Base-by-base conservation (phyloP, 2,888 invertebrate genomes). In the Drosophila melanosoma region DNA sequence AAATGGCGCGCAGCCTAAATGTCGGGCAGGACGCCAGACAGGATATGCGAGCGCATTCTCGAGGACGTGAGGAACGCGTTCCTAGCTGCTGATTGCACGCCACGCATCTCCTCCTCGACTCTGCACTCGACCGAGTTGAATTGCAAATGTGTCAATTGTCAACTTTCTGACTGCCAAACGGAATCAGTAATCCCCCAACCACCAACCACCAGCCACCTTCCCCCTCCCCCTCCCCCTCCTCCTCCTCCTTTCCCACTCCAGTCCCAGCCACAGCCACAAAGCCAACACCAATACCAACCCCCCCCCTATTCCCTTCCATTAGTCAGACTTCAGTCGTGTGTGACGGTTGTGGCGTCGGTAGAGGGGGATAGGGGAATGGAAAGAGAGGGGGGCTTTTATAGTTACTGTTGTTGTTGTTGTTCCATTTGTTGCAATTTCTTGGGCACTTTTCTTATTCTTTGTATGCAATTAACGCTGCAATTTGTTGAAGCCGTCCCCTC, bases 81-180 rank as follows among this genome's bases (percentile, higher is more conserved):
- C 3, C 67, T 52, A 51, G 52, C 45, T 58, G 74, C 75, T 83
- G 85, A 84, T 83, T 83, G 81, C 79, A 71, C 29, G 17, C 45
- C 20, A 56, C 67, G 52, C 45, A 15, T 23, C 57, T 20, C 38
- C 29, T n/a, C 65, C 33, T 33, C 49, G 29, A 48, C 29, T 45
- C 66, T 45, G 81, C 79, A 89, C 83, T 87, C 87, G 29, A 56
- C 17, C 56, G 38, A 56, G 56, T 89, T 88, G 87, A 88, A 88
- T 88, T 88, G 87, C 87, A 88, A 89, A 88, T 88, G 87, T 89
- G 89, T 87, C 89, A 89, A 88, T 88, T 88, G 89, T 88, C 87
- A 89, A 85, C 83, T 87, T 80, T 87, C 79, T 74, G 82, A 81
- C 76, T 75, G 75, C 57, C 79, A 79, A 78, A 78, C 79, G 79